Evolutionary conservation across 2,113 vertebrate genomes (phyloP), one percentile per base, ranked within the genome.

Genomic region (Heterocephalus glaber): DNA sequence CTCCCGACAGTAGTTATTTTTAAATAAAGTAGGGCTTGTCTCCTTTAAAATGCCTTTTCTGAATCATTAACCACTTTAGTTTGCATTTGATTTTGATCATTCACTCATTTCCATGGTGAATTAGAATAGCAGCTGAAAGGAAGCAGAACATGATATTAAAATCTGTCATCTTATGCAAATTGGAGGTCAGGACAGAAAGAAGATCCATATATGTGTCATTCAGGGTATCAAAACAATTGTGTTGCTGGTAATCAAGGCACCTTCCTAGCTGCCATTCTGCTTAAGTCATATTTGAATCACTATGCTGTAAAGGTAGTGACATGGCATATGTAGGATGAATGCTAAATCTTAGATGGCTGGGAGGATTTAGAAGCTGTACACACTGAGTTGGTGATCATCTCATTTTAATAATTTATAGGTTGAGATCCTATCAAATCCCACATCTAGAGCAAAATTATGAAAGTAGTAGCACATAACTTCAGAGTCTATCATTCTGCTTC

Each of bases 11-110:
- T 84, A 90, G 89, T 86, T 97, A 44, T 96, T 97, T 97, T 96
- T 91, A 97, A 81, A 24, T 95, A 94, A 44, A 38, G 65, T 96
- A 97, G 74, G 95, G 95, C 88, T 90, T 76, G 58, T 63, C 19
- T 97, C 0, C 14, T 96, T 92, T 97, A 85, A 96, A 47, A 86
- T 89, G 65, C 61, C 86, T 93, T 96, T 95, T 98, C 87, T 94
- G 95, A 98, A 91, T 97, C 83, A 96, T 96, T 95, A 94, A 26
- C 85, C 83, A 92, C 10, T 86, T 97, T 97, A 97, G 58, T 97
- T 96, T 98, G 92, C 94, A 95, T 96, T 90, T 97, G 82, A 0
- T 97, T 98, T 97, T 97, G 97, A 97, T 95, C 95, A 96, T 65
- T 97, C 91, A 44, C 81, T 90, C 79, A 96, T 95, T 85, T 56